phyloP scores from a whole-genome alignment of 2,797 vertebrate species.

The Cossypha caffra region DNA sequence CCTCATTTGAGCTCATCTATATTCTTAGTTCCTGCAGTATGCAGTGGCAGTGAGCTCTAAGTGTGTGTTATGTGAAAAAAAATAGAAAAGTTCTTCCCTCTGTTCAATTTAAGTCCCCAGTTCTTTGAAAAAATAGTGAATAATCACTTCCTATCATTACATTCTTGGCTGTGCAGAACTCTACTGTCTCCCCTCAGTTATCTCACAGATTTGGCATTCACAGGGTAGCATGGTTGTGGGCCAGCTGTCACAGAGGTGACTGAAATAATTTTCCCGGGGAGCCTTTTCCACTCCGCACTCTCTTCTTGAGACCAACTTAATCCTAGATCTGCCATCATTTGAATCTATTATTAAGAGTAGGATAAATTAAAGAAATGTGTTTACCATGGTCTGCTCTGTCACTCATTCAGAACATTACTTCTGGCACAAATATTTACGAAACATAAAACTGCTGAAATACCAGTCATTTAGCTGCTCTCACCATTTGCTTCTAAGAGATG shows the following conservation, averaged over 20 bases:
- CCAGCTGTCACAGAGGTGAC: constrained; percentile 24
- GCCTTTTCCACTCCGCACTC: not conserved
- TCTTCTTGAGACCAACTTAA: not conserved
- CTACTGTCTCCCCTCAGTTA: not conserved
- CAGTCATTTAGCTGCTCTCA: not conserved
- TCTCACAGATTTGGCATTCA: constrained; percentile 17
- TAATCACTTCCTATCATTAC: not conserved
- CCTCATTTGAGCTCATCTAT: not conserved
- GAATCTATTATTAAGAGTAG: not conserved
- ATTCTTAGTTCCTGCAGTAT: not conserved
- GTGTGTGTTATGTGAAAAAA: not conserved
- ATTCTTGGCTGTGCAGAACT: not conserved
- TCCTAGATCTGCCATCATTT: not conserved
- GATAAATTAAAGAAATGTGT: not conserved
- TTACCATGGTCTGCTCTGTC: not conserved
- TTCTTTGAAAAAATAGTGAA: constrained; percentile 1
- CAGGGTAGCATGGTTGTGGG: not conserved
- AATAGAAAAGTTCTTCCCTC: not conserved
- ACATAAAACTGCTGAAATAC: not conserved
- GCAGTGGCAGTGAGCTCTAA: not conserved
- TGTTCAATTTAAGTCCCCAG: not conserved
- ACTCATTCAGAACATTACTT: not conserved
- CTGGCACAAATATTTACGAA: not conserved
- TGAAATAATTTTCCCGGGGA: not conserved
- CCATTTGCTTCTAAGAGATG: not conserved